A percentile compares a stretch with the other conserved stretches of the same genome.
Evolutionary conservation across 1,140 invertebrate genomes (phyloP).

Genomic region (Drosophila trapezifrons): DNA sequence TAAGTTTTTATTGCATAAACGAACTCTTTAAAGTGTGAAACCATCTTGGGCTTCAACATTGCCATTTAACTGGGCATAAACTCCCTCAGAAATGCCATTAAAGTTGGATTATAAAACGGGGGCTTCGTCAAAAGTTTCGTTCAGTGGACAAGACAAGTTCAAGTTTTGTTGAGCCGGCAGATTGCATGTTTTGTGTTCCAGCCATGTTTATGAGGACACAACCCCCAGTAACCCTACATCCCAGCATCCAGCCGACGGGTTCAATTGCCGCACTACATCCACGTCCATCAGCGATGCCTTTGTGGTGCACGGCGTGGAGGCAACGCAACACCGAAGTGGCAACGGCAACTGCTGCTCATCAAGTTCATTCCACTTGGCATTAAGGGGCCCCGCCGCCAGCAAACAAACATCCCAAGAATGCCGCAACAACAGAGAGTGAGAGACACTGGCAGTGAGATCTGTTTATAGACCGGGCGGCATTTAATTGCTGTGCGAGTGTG

Average conservation of each 20-base stretch:
- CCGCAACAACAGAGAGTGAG: constrained; percentile 38
- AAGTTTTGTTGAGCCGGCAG: constrained; percentile 58
- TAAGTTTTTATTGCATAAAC: too few relatives aligned
- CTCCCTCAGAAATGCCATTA: constrained; percentile 5
- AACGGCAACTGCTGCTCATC: constrained; percentile 62
- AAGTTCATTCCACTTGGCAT: constrained; percentile 83
- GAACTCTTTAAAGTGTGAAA: background rate
- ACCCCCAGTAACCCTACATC: background rate
- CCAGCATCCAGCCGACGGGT: constrained; percentile 29
- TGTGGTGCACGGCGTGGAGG: constrained; percentile 29
- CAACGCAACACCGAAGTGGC: constrained; percentile 30
- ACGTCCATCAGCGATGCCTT: constrained; percentile 45
- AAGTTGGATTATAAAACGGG: constrained; percentile 31
- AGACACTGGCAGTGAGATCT: constrained; percentile 77
- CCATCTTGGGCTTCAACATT: background rate
- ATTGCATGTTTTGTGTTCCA: constrained; percentile 73
- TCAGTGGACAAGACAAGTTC: constrained; percentile 63
- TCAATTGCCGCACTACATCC: constrained; percentile 57
- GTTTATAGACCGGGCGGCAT: constrained; percentile 76
- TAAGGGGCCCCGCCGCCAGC: constrained; percentile 58
- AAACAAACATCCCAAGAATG: constrained; percentile 71
- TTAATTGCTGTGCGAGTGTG: constrained; percentile 55
- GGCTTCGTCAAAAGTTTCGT: constrained; percentile 60
- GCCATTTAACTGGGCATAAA: constrained; percentile 15
- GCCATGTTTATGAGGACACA: constrained; percentile 53